A percentile compares a stretch with the other conserved stretches of the same genome.
These are phyloP conservation scores for Clarias platycephalus DNA, from an alignment of 2,797 vertebrate genomes.

Conservation along the genomic window DNA sequence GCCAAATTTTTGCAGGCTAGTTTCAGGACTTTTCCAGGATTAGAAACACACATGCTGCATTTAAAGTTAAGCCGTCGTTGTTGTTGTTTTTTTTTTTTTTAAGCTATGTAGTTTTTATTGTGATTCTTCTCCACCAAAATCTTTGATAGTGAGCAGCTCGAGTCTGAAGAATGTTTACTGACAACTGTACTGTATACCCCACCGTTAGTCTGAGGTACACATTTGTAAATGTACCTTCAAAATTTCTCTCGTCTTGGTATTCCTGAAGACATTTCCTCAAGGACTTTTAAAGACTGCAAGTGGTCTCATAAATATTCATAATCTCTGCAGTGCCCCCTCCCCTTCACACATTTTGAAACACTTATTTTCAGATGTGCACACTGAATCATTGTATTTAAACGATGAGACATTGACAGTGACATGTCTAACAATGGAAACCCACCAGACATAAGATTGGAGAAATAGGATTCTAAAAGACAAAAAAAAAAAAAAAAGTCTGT, in stretches of 20 bases:
- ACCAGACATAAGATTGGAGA: slow-evolving; percentile 25
- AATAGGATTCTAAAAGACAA: slow-evolving; percentile 12
- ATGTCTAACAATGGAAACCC: slow-evolving; percentile 39
- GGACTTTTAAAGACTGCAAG: slow-evolving; percentile 27
- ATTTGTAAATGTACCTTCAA: not conserved
- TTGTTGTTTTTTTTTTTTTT: not conserved
- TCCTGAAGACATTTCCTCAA: slow-evolving; percentile 21
- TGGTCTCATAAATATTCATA: slow-evolving; percentile 45
- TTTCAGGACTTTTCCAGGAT: not conserved
- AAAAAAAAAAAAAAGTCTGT: slow-evolving; percentile 4
- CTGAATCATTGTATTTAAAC: slow-evolving; percentile 44
- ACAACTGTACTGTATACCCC: not conserved
- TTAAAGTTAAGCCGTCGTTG: not conserved
- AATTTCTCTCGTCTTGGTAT: not conserved
- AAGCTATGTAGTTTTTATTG: not conserved
- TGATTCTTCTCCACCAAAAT: not conserved
- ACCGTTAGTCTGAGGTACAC: not conserved
- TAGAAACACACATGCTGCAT: not conserved
- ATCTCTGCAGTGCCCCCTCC: slow-evolving; percentile 18
- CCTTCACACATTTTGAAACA: slow-evolving; percentile 27
- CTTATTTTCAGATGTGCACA: slow-evolving; percentile 38
- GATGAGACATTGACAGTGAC: slow-evolving; percentile 45
- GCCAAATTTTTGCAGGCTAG: not conserved
- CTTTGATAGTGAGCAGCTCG: not conserved
- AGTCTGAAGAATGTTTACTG: not conserved